Evolutionary conservation across 2,888 invertebrate genomes (phyloP), one percentile per base, ranked within the genome.

Genomic region (Odontocolon sp.): DNA sequence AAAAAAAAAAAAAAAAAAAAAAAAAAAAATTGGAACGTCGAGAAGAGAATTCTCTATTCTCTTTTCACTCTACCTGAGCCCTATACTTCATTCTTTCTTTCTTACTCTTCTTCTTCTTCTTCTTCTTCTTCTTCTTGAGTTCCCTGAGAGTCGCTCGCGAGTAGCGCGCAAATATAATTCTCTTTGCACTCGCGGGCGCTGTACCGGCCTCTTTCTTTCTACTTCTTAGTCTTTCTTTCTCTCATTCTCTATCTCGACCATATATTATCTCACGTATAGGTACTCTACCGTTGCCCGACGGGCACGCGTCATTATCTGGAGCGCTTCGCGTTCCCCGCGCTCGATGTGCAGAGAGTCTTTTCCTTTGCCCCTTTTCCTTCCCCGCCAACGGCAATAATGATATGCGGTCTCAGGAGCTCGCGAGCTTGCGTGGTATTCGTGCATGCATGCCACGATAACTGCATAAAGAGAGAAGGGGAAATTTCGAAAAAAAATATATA

Each of bases 301-400:
- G 82, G 82, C 80, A 81, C 82, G 57, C 82, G 83, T 84, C 81
- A 84, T 86, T 84, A 86, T 84, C 82, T 78, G 73, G 81, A 80
- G 83, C 81, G 80, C 57, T 59, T 54, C 59, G 72, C 61, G 28
- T 52, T 59, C 36, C n/a, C n/a, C n/a, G n/a, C n/a, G n/a, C n/a
- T n/a, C n/a, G n/a, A n/a, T 28, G 52, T 54, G 38, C 61, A 67
- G n/a, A 61, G 52, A 66, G 57, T 56, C 21, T 66, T 50, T 59
- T 69, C 28, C 50, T 36, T 16, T 23, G n/a, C n/a, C n/a, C 28
- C 42, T 73, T 23, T 23, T 26, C 42, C 50, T 57, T 28, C 54
- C 33, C 45, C 11, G 18, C 40, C 11, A 57, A 28, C 50, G 16
- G 42, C 72, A 64, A 63, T 77, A 61, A 68, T 64, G 57, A 77